These are phyloP conservation scores for Coptodon bakossiorum DNA, from an alignment of 2,113 vertebrate genomes.

Conservation along the genomic window DNA sequence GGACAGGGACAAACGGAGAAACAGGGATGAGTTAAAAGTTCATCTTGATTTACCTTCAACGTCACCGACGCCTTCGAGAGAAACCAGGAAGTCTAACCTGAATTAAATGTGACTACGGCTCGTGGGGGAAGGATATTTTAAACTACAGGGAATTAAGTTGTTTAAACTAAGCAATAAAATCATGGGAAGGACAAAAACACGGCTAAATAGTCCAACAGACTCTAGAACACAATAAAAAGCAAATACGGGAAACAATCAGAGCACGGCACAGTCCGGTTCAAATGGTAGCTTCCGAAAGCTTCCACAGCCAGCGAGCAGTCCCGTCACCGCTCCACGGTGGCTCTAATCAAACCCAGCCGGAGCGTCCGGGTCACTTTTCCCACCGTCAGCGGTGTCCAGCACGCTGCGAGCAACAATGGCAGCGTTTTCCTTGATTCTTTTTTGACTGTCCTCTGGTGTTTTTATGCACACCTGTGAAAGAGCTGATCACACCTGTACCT, in stretches of 20 bases:
- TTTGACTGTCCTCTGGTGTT: background rate
- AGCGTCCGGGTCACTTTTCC: rapidly evolving
- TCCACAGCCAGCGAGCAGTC: background rate
- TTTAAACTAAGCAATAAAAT: background rate
- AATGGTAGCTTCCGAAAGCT: background rate
- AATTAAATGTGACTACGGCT: background rate
- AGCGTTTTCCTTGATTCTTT: background rate
- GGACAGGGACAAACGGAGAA: background rate
- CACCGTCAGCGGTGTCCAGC: background rate
- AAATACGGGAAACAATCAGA: background rate
- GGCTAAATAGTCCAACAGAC: background rate
- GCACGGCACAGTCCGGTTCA: background rate
- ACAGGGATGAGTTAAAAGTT: background rate
- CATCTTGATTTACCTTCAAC: background rate
- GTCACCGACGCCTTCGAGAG: background rate
- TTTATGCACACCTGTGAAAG: background rate
- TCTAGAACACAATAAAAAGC: background rate
- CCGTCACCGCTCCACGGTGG: background rate
- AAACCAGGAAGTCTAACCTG: background rate
- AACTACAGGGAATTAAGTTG: background rate
- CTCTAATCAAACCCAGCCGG: background rate
- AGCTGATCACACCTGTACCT: background rate
- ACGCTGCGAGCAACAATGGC: background rate
- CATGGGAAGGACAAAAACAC: background rate
- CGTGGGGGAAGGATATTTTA: background rate